phyloP scores from a whole-genome alignment of 2,113 vertebrate genomes.

The Microtus ochrogaster region DNA sequence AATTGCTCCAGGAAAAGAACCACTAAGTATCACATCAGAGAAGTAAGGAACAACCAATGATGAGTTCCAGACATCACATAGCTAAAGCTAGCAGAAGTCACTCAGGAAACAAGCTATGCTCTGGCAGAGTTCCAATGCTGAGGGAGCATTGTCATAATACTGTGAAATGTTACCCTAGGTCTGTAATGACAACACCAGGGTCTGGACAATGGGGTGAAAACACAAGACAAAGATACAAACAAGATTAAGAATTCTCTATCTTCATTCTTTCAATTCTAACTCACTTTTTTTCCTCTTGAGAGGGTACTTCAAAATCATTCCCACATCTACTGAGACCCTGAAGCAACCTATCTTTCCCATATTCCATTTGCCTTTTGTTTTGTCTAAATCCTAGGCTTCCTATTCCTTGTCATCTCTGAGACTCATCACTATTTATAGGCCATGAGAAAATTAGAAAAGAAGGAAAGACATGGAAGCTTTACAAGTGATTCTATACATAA shows the following conservation, averaged over 20 bases:
- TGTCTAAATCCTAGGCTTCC: neutral
- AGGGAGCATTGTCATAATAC: neutral
- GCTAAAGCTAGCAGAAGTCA: neutral
- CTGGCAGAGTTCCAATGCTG: neutral
- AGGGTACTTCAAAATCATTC: conserved; percentile 22
- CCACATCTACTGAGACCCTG: neutral
- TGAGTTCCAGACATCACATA: neutral
- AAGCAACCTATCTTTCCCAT: neutral
- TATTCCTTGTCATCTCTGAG: conserved; percentile 42
- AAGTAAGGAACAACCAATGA: conserved; percentile 32
- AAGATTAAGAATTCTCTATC: neutral
- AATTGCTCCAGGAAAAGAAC: conserved; percentile 52
- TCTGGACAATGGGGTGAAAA: conserved; percentile 26
- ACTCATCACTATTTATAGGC: conserved; percentile 8
- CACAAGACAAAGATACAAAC: conserved; percentile 37
- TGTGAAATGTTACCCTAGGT: neutral
- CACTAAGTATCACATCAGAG: too few relatives aligned
- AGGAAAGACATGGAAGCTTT: conserved; percentile 46
- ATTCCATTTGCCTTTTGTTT: conserved; percentile 45
- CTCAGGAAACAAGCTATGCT: conserved; percentile 37
- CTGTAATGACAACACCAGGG: neutral
- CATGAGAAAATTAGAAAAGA: conserved; percentile 14
- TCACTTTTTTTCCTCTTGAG: neutral
- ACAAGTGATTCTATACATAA: conserved; percentile 44
- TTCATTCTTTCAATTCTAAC: conserved; percentile 27